Evolutionary conservation across 1,140 invertebrate species (phyloP).

Genomic region (Trichomalopsis sarcophagae): DNA sequence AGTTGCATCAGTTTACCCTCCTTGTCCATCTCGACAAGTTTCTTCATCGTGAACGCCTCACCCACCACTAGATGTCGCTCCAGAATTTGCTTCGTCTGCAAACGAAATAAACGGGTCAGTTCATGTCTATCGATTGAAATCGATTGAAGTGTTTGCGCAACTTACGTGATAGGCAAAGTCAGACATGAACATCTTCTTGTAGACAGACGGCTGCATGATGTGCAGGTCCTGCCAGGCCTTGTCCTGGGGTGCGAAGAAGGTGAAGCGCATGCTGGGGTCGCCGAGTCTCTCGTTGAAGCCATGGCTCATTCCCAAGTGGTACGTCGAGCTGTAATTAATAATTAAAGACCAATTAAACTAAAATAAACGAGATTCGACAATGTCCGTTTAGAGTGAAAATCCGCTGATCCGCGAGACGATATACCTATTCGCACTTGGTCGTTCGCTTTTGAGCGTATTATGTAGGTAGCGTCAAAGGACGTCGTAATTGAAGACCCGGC

Average conservation of each 20-base stretch:
- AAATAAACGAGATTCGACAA: too few relatives aligned
- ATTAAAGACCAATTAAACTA: too few relatives aligned
- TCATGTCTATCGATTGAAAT: neutral
- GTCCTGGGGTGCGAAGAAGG: conserved; percentile 93
- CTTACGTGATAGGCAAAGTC: conserved; percentile 89
- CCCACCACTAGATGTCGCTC: conserved; percentile 87
- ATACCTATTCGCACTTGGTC: too few relatives aligned
- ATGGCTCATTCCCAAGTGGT: conserved; percentile 81
- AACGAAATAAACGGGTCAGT: conserved; percentile 6
- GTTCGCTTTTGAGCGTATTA: too few relatives aligned
- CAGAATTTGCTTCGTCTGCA: conserved; percentile 85
- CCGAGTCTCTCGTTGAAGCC: conserved; percentile 87
- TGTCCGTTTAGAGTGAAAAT: neutral
- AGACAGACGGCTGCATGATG: conserved; percentile 82
- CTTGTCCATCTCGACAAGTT: conserved; percentile 81
- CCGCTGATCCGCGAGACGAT: neutral
- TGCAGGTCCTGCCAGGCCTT: conserved; percentile 88
- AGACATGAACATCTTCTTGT: conserved; percentile 89
- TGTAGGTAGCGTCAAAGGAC: too few relatives aligned
- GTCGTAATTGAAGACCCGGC: too few relatives aligned
- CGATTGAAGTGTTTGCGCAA: conserved; percentile 48
- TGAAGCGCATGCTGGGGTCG: conserved; percentile 86
- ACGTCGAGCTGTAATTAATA: conserved; percentile 79
- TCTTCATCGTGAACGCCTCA: conserved; percentile 85
- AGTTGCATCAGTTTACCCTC: conserved; percentile 77